Conservation (phyloP, 2,888 invertebrate species). For the Pyralis farinalis region DNA sequence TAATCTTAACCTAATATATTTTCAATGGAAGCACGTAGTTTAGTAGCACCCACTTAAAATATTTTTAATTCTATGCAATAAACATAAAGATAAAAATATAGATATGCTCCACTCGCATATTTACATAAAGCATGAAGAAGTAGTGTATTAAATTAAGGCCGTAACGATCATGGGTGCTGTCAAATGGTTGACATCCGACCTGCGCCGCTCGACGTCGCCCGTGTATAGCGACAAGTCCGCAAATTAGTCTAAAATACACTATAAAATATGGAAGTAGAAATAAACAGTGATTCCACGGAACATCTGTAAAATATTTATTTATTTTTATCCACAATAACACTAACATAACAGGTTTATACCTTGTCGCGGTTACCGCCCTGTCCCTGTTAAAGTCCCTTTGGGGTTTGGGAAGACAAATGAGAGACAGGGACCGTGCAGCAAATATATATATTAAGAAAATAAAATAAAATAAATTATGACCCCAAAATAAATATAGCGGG, state of each 20-base stretch:
- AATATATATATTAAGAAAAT: too few species aligned
- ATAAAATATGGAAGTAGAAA: not conserved
- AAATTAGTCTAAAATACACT: not conserved
- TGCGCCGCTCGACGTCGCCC: not conserved
- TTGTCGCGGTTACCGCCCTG: too few species aligned
- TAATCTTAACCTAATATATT: not conserved
- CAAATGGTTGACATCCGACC: not conserved
- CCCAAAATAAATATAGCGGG: too few species aligned
- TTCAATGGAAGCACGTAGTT: slow-evolving; percentile 8
- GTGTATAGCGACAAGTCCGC: not conserved
- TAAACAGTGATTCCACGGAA: too few species aligned
- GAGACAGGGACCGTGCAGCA: too few species aligned
- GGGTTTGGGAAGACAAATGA: too few species aligned
- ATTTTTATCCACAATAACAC: too few species aligned
- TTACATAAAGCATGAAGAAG: not conserved
- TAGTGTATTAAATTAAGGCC: not conserved
- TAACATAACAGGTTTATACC: too few species aligned
- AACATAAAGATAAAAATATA: not conserved
- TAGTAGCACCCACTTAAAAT: not conserved
- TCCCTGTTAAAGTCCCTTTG: too few species aligned
- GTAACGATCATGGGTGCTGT: not conserved
- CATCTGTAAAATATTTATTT: too few species aligned
- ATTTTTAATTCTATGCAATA: not conserved
- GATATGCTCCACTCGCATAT: not conserved
- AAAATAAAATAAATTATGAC: too few species aligned